These are phyloP conservation scores for Nysson spinosus DNA, from an alignment of 2,888 invertebrate species.

Conservation along the genomic window DNA sequence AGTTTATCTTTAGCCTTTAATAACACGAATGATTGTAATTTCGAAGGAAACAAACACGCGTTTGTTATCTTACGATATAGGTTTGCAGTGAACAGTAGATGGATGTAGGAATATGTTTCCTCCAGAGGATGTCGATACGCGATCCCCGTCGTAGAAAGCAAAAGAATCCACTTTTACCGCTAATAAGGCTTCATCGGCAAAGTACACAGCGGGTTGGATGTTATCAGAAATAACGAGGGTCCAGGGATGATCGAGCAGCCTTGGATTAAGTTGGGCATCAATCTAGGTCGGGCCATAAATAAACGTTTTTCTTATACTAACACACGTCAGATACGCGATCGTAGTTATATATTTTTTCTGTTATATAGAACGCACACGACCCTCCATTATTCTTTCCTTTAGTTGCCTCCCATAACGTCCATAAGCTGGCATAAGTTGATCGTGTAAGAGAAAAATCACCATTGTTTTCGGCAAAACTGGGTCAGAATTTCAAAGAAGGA, in stretches of 20 bases:
- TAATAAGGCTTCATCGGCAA: conserved; percentile 38
- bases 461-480: conserved; percentile 8
- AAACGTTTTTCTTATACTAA: conserved; percentile 28
- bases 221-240: conserved; percentile 38
- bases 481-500: conserved; percentile 7
- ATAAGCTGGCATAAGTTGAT: conserved; percentile 17
- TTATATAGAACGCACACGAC: conserved; percentile 11
- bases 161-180: conserved; percentile 21
- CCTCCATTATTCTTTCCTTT: conserved; percentile 9
- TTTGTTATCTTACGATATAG: no score
- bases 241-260: conserved; percentile 38
- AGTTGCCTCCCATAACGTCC: background rate
- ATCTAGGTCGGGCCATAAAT: conserved; percentile 33
- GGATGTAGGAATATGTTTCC: no score
- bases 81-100: no score
- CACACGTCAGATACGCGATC: conserved; percentile 6
- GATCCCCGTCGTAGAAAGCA: background rate
- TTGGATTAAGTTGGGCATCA: conserved; percentile 33
- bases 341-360: conserved; percentile 8
- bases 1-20: no score
- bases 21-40: no score
- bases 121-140: background rate
- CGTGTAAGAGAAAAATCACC: conserved; percentile 7
- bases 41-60: no score
- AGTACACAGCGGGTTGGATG: conserved; percentile 25